These are phyloP conservation scores for Athetis lepigone DNA, from an alignment of 2,888 invertebrate species.

Conservation along the genomic window DNA sequence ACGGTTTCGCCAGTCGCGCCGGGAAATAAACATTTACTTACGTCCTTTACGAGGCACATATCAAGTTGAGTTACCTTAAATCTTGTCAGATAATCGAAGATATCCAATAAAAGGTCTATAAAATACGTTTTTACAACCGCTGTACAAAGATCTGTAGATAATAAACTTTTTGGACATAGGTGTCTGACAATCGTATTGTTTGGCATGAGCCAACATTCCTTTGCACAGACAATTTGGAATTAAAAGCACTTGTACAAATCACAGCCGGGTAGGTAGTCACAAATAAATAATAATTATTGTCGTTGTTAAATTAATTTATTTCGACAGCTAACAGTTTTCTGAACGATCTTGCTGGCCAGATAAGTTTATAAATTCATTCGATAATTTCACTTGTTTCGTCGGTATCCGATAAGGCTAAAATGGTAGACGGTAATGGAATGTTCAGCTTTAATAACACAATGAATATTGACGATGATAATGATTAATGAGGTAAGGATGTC, in stretches of 20 bases:
- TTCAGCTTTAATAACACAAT: not conserved
- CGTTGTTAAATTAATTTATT: constrained; percentile 54
- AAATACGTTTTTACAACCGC: constrained; percentile 21
- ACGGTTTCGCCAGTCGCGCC: constrained; percentile 26
- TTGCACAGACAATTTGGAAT: constrained; percentile 41
- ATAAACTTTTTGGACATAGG: constrained; percentile 32
- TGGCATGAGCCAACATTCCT: constrained; percentile 55
- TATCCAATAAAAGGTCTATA: constrained; percentile 35
- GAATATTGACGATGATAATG: not conserved
- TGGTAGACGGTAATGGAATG: not conserved
- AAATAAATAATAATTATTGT: constrained; percentile 58
- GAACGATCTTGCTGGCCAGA: constrained; percentile 24
- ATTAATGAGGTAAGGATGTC: too few relatives aligned
- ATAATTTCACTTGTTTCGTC: constrained; percentile 13
- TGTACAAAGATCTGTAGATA: constrained; percentile 6
- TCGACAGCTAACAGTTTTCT: constrained; percentile 38
- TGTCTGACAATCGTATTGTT: constrained; percentile 27
- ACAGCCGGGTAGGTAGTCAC: constrained; percentile 37
- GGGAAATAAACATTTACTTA: constrained; percentile 21
- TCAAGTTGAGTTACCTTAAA: constrained; percentile 9
- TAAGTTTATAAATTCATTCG: constrained; percentile 41
- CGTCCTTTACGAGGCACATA: constrained; percentile 29
- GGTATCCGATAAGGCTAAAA: constrained; percentile 6
- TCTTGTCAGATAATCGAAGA: constrained; percentile 29
- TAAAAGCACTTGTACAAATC: constrained; percentile 56